A percentile compares a stretch with the other conserved stretches of the same genome.
Evolutionary conservation across 2,113 vertebrate genomes (phyloP).

Genomic region (Daphoenositta chrysoptera): DNA sequence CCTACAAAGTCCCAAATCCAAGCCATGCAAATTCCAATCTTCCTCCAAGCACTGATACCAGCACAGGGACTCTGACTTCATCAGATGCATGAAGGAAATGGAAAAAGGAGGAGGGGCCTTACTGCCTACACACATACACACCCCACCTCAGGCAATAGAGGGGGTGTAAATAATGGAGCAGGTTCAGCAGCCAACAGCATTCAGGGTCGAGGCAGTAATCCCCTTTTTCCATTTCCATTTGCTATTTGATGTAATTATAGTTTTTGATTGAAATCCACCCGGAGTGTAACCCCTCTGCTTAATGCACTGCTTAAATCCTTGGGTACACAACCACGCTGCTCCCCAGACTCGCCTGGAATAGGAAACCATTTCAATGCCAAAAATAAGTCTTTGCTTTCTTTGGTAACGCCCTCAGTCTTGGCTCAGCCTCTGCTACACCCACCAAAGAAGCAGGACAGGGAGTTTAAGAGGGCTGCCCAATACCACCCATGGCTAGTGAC

Average conservation of each 20-base stretch:
- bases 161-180: slow-evolving; percentile 53
- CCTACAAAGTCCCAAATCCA: slow-evolving; percentile 45
- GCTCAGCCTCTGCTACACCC: background rate
- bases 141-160: slow-evolving; percentile 38
- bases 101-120: slow-evolving; percentile 13
- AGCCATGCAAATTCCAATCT: slow-evolving; percentile 41
- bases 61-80: slow-evolving; percentile 39
- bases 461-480: background rate
- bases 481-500: background rate
- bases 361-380: slow-evolving; percentile 54
- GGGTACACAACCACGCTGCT: slow-evolving; percentile 27
- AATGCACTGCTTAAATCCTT: slow-evolving; percentile 64
- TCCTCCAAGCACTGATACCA: slow-evolving; percentile 41
- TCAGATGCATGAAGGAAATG: slow-evolving; percentile 41
- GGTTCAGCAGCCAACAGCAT: slow-evolving; percentile 41
- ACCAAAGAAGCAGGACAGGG: background rate
- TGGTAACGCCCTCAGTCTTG: background rate
- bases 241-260: slow-evolving; percentile 74
- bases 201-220: slow-evolving; percentile 57
- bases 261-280: slow-evolving; percentile 71
- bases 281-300: slow-evolving; percentile 52
- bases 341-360: slow-evolving; percentile 30
- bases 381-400: slow-evolving; percentile 34
- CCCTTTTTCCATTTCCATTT: slow-evolving; percentile 69
- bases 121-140: slow-evolving; percentile 41